phyloP scores from a whole-genome alignment of 2,888 invertebrate genomes.

The Deilephila porcellus region DNA sequence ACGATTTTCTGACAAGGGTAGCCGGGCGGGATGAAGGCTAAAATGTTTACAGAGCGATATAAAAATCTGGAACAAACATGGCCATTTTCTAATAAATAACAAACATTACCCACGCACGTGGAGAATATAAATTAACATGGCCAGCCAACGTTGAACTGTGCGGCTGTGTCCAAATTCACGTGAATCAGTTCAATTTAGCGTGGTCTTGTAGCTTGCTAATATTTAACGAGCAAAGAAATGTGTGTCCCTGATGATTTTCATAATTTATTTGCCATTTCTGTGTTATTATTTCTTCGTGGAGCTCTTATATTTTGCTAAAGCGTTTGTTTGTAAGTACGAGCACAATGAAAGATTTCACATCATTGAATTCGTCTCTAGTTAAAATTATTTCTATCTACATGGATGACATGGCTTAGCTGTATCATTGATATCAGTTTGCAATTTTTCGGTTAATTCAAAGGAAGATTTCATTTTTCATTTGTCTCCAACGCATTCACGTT shows the following conservation, averaged over 20 bases:
- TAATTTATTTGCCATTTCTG: constrained; percentile 12
- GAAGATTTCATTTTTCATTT: no score
- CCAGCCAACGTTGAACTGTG: constrained; percentile 41
- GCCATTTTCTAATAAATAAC: constrained; percentile 48
- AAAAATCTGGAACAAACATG: constrained; percentile 39
- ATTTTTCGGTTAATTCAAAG: no score
- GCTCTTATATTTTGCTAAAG: background rate
- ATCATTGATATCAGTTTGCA: no score
- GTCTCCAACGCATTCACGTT: no score
- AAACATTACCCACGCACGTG: constrained; percentile 45
- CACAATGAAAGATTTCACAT: background rate
- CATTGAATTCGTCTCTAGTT: no score
- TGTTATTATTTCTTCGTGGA: background rate
- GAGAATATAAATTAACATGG: constrained; percentile 44
- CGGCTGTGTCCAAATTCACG: background rate
- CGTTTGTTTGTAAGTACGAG: background rate
- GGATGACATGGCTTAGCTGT: no score
- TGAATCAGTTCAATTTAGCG: background rate
- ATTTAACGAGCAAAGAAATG: constrained; percentile 31
- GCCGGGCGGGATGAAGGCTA: constrained; percentile 38
- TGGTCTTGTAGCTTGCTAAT: background rate
- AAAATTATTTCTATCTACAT: no score
- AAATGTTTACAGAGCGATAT: constrained; percentile 39
- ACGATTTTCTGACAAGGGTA: constrained; percentile 24
- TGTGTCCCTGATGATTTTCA: constrained; percentile 30